phyloP scores from a whole-genome alignment of 2,113 vertebrate species.

The Spea bombifrons region DNA sequence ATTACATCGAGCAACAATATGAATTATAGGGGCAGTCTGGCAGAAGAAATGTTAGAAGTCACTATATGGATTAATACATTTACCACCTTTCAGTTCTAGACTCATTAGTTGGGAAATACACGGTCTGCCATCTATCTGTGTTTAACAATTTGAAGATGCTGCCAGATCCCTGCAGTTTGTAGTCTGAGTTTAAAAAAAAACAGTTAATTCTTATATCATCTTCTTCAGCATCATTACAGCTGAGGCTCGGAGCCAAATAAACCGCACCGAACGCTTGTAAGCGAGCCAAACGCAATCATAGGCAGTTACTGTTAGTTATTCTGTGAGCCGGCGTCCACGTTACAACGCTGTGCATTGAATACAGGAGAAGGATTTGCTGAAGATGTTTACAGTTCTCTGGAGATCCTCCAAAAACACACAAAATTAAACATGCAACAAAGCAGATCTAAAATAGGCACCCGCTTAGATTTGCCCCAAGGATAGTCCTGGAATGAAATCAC shows the following conservation, averaged over 20 bases:
- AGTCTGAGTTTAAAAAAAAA: conserved; percentile 4
- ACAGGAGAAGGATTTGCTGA: conserved; percentile 29
- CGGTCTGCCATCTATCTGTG: background rate
- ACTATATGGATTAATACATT: background rate
- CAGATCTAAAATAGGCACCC: conserved; percentile 22
- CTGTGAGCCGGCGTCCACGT: conserved; percentile 15
- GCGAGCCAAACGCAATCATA: conserved; percentile 42
- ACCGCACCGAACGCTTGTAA: conserved; percentile 35
- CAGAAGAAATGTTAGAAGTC: too few relatives aligned
- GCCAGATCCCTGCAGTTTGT: conserved; percentile 21
- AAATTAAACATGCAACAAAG: conserved; percentile 21
- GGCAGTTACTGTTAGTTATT: conserved; percentile 45
- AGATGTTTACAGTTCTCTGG: conserved; percentile 43
- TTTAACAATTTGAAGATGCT: background rate
- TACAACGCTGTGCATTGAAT: conserved; percentile 35
- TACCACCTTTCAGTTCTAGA: background rate
- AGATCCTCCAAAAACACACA: conserved; percentile 25
- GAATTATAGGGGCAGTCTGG: too few relatives aligned
- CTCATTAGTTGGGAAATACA: background rate
- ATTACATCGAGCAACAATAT: too few relatives aligned
- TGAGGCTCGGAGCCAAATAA: conserved; percentile 35
- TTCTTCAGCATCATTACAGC: conserved; percentile 38
- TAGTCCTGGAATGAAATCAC: conserved; percentile 23
- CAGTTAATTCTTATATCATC: conserved; percentile 38
- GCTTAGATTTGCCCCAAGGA: conserved; percentile 4